A percentile compares a stretch with the other conserved stretches of the same genome.
Evolutionary conservation across 2,888 invertebrate species (phyloP).

Genomic region (Automeris io): DNA sequence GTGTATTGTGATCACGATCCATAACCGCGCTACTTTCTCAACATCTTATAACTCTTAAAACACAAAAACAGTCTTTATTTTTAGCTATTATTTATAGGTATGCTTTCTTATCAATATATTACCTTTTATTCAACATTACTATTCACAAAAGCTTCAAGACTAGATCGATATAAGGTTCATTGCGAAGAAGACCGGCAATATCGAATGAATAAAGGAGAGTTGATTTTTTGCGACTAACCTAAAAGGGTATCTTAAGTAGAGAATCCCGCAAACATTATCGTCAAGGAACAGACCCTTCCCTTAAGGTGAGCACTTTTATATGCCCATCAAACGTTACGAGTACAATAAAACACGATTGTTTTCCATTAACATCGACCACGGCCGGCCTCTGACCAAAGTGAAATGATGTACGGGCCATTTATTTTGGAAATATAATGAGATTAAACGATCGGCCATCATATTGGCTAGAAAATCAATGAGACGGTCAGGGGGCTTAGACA

Average conservation of each 20-base stretch:
- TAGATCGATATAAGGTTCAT: constrained; percentile 22
- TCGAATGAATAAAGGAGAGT: constrained; percentile 43
- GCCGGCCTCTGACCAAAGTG: constrained; percentile 14
- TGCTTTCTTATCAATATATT: too few relatives aligned
- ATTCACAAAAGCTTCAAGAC: neutral
- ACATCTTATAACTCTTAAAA: too few relatives aligned
- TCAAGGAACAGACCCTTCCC: constrained; percentile 59
- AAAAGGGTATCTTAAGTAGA: constrained; percentile 63
- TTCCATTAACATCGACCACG: constrained; percentile 64
- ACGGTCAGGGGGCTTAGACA: too few relatives aligned
- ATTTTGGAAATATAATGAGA: constrained; percentile 17
- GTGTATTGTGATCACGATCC: too few relatives aligned
- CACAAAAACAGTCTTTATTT: too few relatives aligned
- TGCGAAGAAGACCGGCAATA: constrained; percentile 25
- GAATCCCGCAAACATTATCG: constrained; percentile 62
- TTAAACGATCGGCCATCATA: constrained; percentile 16
- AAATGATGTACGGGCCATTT: constrained; percentile 19
- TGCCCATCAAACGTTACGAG: constrained; percentile 70
- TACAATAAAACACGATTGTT: constrained; percentile 75
- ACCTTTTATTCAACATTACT: too few relatives aligned
- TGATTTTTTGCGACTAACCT: constrained; percentile 58
- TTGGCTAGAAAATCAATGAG: constrained; percentile 16
- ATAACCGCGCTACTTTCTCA: too few relatives aligned
- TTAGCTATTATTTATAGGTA: too few relatives aligned
- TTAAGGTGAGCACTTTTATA: constrained; percentile 71